phyloP scores from a whole-genome alignment of 2,797 vertebrate genomes.

The Cygnus olor region DNA sequence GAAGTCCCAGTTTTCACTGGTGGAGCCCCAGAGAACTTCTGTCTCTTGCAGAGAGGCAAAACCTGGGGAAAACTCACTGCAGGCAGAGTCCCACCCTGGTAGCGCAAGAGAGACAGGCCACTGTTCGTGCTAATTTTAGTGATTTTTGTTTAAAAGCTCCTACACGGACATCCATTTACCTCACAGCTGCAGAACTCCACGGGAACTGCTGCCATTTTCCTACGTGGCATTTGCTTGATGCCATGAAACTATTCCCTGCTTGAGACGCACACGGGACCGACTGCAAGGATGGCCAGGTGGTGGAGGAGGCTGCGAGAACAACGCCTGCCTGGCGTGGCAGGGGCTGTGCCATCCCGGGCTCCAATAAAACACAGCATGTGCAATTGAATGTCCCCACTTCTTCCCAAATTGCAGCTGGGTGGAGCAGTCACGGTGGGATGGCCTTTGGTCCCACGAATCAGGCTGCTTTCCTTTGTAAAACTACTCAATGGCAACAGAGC shows the following conservation, averaged over 20 bases:
- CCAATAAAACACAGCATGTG: not conserved
- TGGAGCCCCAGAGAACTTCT: not conserved
- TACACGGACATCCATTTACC: not conserved
- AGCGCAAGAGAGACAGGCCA: not conserved
- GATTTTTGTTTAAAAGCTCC: not conserved
- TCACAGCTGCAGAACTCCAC: not conserved
- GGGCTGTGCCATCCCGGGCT: not conserved
- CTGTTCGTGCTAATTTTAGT: not conserved
- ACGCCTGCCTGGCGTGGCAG: not conserved
- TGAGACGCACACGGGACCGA: fast-evolving
- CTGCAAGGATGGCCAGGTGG: not conserved
- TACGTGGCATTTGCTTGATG: not conserved
- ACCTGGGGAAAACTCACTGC: not conserved
- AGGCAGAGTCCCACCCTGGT: not conserved
- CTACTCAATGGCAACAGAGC: not conserved
- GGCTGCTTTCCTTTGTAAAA: not conserved
- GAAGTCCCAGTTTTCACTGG: not conserved
- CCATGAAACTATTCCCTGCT: not conserved
- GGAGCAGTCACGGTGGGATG: not conserved
- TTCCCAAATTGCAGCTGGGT: not conserved
- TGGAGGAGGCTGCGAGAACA: not conserved
- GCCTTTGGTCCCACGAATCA: fast-evolving
- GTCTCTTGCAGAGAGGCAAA: not conserved
- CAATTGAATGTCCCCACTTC: not conserved
- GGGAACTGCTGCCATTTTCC: not conserved